These are phyloP conservation scores for Phyllopteryx taeniolatus DNA, from an alignment of 2,113 vertebrate species.

Conservation along the genomic window DNA sequence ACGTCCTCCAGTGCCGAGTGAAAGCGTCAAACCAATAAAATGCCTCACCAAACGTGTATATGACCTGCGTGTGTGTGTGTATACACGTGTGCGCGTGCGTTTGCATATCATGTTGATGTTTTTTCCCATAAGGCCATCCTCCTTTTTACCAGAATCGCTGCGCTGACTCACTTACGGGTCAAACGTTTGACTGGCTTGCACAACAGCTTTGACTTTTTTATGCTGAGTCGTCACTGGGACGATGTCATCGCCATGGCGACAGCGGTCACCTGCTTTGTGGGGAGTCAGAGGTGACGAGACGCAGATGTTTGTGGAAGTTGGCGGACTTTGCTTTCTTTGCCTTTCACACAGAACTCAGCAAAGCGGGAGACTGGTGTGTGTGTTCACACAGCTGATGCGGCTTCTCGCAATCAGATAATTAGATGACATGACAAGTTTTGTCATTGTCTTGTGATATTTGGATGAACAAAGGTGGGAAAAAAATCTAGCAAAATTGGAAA, in stretches of 20 bases:
- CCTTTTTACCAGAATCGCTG: constrained; percentile 59
- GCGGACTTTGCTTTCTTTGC: too few relatives aligned
- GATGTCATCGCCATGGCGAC: neutral
- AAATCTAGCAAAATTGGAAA: too few relatives aligned
- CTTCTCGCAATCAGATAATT: too few relatives aligned
- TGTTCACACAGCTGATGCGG: too few relatives aligned
- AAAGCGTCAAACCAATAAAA: constrained; percentile 50
- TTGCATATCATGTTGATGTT: constrained; percentile 30
- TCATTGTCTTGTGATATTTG: too few relatives aligned
- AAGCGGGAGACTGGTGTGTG: too few relatives aligned
- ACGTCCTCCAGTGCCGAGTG: constrained; percentile 18
- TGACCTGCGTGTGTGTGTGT: constrained; percentile 12
- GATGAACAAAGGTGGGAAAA: too few relatives aligned
- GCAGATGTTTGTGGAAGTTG: neutral
- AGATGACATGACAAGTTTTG: too few relatives aligned
- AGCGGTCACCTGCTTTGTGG: neutral
- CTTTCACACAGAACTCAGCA: too few relatives aligned
- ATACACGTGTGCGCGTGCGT: constrained; percentile 15
- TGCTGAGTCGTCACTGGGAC: neutral
- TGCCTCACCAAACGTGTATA: constrained; percentile 37
- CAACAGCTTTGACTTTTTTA: neutral
- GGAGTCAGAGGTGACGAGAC: too few relatives aligned
- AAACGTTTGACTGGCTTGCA: constrained; percentile 34
- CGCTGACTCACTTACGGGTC: constrained; percentile 55
- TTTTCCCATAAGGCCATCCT: constrained; percentile 63